Conservation (phyloP, 2,888 invertebrate genomes). For the Phania funesta region DNA sequence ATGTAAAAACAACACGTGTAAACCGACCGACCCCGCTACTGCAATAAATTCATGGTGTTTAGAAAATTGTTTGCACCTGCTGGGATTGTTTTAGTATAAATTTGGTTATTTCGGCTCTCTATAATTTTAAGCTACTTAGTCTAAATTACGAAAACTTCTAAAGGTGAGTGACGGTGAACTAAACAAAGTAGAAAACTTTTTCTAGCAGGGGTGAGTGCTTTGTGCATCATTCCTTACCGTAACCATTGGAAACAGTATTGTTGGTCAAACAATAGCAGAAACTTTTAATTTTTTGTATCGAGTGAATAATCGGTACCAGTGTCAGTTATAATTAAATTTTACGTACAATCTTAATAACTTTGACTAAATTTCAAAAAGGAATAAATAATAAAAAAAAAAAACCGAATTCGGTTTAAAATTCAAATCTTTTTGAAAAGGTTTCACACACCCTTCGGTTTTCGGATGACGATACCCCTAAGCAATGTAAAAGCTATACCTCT, state of each 20-base stretch:
- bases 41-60: constrained; percentile 13
- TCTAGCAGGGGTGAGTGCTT: constrained; percentile 16
- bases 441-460: too few relatives aligned
- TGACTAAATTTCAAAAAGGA: background rate
- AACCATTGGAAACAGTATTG: constrained; percentile 45
- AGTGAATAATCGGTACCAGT: constrained; percentile 21
- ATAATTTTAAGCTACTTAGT: background rate
- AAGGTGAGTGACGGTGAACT: constrained; percentile 53
- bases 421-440: too few relatives aligned
- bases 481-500: too few relatives aligned
- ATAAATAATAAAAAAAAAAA: too few relatives aligned
- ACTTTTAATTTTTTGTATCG: background rate
- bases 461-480: too few relatives aligned
- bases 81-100: constrained; percentile 11
- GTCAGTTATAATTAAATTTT: background rate
- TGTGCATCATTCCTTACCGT: background rate
- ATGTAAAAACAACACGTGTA: background rate
- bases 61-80: constrained; percentile 57
- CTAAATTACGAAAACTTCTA: background rate
- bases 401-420: too few relatives aligned
- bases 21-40: background rate
- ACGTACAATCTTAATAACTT: background rate
- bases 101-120: background rate
- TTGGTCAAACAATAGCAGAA: constrained; percentile 21
- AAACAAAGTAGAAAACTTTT: constrained; percentile 28